Base-by-base conservation (phyloP, 2,888 invertebrate genomes). In the Eretmocerus hayati region DNA sequence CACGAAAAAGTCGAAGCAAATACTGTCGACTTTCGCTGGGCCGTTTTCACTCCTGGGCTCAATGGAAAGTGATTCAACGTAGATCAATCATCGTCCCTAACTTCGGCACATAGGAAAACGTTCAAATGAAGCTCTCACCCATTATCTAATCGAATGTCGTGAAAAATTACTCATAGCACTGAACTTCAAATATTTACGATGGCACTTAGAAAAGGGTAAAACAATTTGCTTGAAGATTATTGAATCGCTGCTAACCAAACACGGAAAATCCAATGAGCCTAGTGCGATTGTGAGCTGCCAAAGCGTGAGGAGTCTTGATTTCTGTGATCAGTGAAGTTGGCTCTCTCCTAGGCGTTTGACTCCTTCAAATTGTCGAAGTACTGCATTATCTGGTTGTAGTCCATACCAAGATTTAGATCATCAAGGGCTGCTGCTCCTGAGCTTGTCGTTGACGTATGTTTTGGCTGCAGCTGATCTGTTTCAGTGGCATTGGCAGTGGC, bases 341-440 rank as follows among this genome's bases (percentile, higher is more conserved):
- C 32, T 48, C 54, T 31, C 26, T 30, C 51, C 51, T 87, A 87
- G 85, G 87, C 87, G 79, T 87, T 87, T 75, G 87, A 87, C 77
- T 87, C 87, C 84, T 95, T 95, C 69, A 96, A 81, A 80, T 92
- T 94, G 78, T 94, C 92, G 79, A 96, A 95, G 76, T 95, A 94
- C 72, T 93, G 89, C 90, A 94, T 90, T 74, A 96, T 89, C 79
- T 94, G 92, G 72, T 94, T 92, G 75, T 95, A 95, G 75, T 94
- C 91, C 91, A 95, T 90, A 68, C 89, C 89, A 53, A 81, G 72
- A 62, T 80, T 80, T 57, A 90, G 79, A 72, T 90, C 88, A 72
- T 90, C 89, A 60, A 90, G 75, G 42, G 81, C 84, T 52, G 85
- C 79, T n/a, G n/a, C n/a, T 58, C 81, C 39, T 38, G 47, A 46